These are phyloP conservation scores for Gorilla gorilla DNA, from an alignment of 2,113 vertebrate genomes.

Conservation along the genomic window DNA sequence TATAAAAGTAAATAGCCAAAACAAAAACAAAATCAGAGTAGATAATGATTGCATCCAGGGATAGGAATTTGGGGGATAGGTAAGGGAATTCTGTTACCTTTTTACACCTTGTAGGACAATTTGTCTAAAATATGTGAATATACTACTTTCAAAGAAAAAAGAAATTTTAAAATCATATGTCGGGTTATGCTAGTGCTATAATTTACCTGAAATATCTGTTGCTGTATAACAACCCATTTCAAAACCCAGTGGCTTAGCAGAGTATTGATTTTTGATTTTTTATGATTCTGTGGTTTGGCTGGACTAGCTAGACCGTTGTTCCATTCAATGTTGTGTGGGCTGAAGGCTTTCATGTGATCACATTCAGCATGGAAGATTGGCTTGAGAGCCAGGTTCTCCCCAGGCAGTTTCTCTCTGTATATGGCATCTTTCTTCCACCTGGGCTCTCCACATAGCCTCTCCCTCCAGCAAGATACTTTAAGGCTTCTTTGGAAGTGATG, in stretches of 20 bases:
- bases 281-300: not conserved
- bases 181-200: not conserved
- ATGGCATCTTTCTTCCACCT: not conserved
- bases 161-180: not conserved
- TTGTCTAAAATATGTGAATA: not conserved
- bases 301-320: not conserved
- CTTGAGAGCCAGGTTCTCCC: not conserved
- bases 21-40: not conserved
- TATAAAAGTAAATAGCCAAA: not conserved
- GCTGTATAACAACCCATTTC: not conserved
- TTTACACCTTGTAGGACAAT: not conserved
- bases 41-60: not conserved
- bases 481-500: not conserved
- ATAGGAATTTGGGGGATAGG: not conserved
- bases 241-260: not conserved
- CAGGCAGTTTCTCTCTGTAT: not conserved
- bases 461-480: not conserved
- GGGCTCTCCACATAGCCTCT: not conserved
- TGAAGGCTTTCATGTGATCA: not conserved
- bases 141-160: constrained; percentile 25
- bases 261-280: not conserved
- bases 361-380: not conserved
- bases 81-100: not conserved
- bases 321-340: not conserved
- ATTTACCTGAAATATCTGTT: not conserved